Evolutionary conservation across 2,113 vertebrate genomes (phyloP), one percentile per base, ranked within the genome.

Genomic region (Pseudolaguvia tuberculata): DNA sequence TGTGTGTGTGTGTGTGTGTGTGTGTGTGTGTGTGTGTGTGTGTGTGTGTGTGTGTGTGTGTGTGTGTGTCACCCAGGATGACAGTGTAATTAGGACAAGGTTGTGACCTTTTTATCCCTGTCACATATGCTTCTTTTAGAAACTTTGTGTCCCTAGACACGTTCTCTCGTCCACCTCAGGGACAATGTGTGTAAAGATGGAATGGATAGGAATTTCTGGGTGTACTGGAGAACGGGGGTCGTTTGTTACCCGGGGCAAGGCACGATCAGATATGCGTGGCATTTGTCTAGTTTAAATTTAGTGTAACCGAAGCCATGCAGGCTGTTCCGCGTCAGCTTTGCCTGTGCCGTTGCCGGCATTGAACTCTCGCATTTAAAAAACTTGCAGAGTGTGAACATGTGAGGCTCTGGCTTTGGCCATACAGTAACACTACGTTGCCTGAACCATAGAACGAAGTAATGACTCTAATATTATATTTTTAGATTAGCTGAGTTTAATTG

Each of bases 261-360:
- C 88, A 89, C 83, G 84, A 89, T 86, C 87, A 90, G 88, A 84
- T 88, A 92, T 91, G 90, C 85, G 84, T 87, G 90, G 90, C 89
- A 92, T 91, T 89, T 90, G 89, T 91, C 87, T 91, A 89, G 89
- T 91, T 92, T 91, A 92, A 92, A 91, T 91, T 91, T 89, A 92
- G 91, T 90, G 89, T 91, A 92, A 91, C 90, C 87, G 84, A 90
- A 92, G 85, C 90, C 88, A 86, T 58, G 73, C 84, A 86, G 85
- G 85, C 84, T 83, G 85, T 67, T 75, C 81, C 88, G 85, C 84
- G 86, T 90, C 87, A 89, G 87, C 88, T 88, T n/a, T 86, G 82
- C 85, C 85, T 76, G 70, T 58, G 76, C 59, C 83, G 83, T 82
- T 83, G 88, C 88, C 84, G 84, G 85, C 83, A 80, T 79, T 77